phyloP scores from a whole-genome alignment of 2,113 vertebrate species.

The Heteronetta atricapilla region DNA sequence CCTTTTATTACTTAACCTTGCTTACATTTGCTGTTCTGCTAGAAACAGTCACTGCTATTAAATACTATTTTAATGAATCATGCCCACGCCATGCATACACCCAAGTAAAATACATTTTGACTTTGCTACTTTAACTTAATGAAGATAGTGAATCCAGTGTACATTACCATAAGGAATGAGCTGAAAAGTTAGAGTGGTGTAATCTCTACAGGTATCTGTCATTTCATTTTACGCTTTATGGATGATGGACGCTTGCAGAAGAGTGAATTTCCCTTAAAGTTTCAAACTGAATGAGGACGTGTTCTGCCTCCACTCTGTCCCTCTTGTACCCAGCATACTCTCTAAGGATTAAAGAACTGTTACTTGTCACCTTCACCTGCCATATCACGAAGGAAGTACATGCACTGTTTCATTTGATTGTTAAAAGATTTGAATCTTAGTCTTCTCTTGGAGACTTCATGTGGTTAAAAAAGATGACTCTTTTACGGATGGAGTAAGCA shows the following conservation, averaged over 20 bases:
- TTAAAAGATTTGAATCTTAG: constrained; percentile 41
- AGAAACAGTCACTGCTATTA: constrained; percentile 50
- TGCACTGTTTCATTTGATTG: constrained; percentile 13
- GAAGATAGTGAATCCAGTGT: not conserved
- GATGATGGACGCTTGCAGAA: constrained; percentile 10
- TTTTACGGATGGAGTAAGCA: not conserved
- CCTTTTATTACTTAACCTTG: not conserved
- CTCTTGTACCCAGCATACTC: not conserved
- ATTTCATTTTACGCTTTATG: constrained; percentile 31
- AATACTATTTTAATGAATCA: constrained; percentile 46
- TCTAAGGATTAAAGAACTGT: constrained; percentile 39
- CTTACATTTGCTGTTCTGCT: constrained; percentile 24
- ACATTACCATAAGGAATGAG: not conserved
- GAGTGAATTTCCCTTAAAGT: constrained; percentile 27
- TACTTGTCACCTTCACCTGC: constrained; percentile 48
- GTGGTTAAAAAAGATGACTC: not conserved
- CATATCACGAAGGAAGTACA: constrained; percentile 45
- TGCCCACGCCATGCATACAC: not conserved
- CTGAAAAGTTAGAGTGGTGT: not conserved
- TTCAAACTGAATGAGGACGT: constrained; percentile 16
- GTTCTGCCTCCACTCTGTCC: not conserved
- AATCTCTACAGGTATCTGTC: not conserved
- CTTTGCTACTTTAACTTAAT: constrained; percentile 15
- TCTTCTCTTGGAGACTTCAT: not conserved
- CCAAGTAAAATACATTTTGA: constrained; percentile 23